Percentiles rank a stretch among this genome's conserved stretches.
Evolutionary conservation across 2,888 invertebrate genomes (phyloP).

Genomic region (Creontiades dilutus): DNA sequence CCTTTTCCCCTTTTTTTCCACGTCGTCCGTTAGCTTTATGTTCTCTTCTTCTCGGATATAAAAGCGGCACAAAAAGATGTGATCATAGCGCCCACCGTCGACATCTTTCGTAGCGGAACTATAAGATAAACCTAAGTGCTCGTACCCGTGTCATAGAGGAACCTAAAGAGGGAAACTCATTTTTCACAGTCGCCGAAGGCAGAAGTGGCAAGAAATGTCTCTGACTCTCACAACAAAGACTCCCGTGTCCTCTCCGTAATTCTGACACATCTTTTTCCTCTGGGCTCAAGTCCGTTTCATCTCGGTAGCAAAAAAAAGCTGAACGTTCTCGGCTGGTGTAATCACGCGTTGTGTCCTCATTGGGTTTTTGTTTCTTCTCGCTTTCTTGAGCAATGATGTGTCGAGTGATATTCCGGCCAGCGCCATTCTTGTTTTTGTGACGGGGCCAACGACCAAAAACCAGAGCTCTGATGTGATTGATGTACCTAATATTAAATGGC

Average conservation of each 20-base stretch:
- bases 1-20: too few relatives aligned
- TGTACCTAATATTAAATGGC: too few relatives aligned
- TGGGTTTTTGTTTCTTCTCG: neutral
- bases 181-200: conserved; percentile 34
- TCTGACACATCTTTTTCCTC: neutral
- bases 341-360: conserved; percentile 13
- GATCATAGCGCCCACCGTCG: too few relatives aligned
- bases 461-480: too few relatives aligned
- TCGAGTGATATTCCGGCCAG: neutral
- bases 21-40: too few relatives aligned
- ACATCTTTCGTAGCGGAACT: neutral
- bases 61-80: too few relatives aligned
- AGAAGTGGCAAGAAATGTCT: neutral
- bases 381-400: neutral
- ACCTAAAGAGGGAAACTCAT: neutral
- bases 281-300: conserved; percentile 26
- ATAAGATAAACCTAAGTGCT: conserved; percentile 8
- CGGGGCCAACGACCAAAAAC: neutral
- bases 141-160: neutral
- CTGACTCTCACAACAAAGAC: neutral
- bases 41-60: too few relatives aligned
- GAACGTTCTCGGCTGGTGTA: conserved; percentile 25
- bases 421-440: neutral
- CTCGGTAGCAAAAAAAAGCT: neutral
- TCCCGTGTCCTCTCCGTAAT: neutral